Conservation (phyloP, 1,140 invertebrate species). For the Oppia nitens region DNA sequence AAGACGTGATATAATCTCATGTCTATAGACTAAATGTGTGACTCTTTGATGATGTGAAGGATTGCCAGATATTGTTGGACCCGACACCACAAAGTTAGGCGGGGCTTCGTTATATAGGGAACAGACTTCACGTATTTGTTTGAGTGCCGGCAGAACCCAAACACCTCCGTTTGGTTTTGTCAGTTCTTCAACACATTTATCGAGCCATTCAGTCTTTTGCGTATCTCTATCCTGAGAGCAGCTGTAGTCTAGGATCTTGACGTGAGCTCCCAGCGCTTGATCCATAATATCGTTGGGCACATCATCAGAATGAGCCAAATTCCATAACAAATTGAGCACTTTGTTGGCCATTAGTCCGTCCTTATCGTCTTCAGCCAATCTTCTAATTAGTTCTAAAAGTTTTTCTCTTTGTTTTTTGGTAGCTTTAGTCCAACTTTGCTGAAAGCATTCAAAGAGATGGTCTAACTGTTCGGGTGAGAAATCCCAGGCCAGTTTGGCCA, state of each 20-base stretch:
- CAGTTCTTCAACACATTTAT: conserved; percentile 85
- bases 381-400: conserved; percentile 77
- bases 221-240: conserved; percentile 86
- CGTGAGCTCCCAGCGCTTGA: conserved; percentile 80
- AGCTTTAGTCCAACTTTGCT: conserved; percentile 87
- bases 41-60: not conserved
- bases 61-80: not conserved
- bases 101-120: conserved; percentile 67
- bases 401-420: conserved; percentile 92
- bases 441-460: conserved; percentile 90
- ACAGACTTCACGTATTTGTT: conserved; percentile 90
- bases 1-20: conserved; percentile 71
- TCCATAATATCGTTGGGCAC: conserved; percentile 95
- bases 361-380: conserved; percentile 92
- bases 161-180: conserved; percentile 47
- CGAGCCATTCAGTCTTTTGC: conserved; percentile 87
- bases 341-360: conserved; percentile 97
- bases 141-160: conserved; percentile 85
- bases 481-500: conserved; percentile 94
- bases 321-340: conserved; percentile 87
- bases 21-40: conserved; percentile 35
- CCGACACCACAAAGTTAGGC: conserved; percentile 34
- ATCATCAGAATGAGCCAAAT: conserved; percentile 86
- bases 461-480: conserved; percentile 93
- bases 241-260: conserved; percentile 95